A percentile compares a stretch with the other conserved stretches of the same genome.
These are phyloP conservation scores for Pseudomyrmex concolor DNA, from an alignment of 1,140 invertebrate species.

Conservation along the genomic window DNA sequence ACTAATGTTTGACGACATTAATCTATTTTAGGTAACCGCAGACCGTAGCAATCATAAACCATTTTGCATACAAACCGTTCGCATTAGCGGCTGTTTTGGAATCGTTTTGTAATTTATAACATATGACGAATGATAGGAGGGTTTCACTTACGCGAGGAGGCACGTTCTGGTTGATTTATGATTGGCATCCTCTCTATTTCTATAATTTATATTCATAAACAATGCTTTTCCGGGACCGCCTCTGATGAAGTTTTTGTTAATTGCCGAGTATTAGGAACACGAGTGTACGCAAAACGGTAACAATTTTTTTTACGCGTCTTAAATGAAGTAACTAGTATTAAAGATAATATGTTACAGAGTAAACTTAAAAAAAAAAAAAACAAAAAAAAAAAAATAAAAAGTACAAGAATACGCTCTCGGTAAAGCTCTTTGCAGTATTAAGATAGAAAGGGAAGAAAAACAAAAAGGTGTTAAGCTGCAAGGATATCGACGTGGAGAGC, in stretches of 20 bases:
- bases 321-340: not conserved
- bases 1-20: slow-evolving; percentile 77
- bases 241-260: slow-evolving; percentile 25
- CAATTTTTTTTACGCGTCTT: not conserved
- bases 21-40: slow-evolving; percentile 76
- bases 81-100: slow-evolving; percentile 63
- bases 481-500: not conserved
- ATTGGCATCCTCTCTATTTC: slow-evolving; percentile 31
- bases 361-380: not conserved
- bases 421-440: not conserved
- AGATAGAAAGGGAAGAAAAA: not conserved
- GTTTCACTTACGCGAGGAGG: slow-evolving; percentile 50
- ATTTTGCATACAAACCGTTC: slow-evolving; percentile 76
- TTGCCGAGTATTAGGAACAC: not conserved
- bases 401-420: not conserved
- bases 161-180: slow-evolving; percentile 44
- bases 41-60: slow-evolving; percentile 76
- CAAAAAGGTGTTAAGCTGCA: not conserved
- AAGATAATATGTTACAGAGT: not conserved
- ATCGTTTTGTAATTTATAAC: slow-evolving; percentile 73
- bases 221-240: slow-evolving; percentile 36
- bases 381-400: not conserved
- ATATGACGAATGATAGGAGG: slow-evolving; percentile 63
- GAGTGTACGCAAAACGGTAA: not conserved
- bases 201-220: slow-evolving; percentile 52